Evolutionary conservation across 2,797 vertebrate genomes (phyloP).

Genomic region (Semotilus atromaculatus): DNA sequence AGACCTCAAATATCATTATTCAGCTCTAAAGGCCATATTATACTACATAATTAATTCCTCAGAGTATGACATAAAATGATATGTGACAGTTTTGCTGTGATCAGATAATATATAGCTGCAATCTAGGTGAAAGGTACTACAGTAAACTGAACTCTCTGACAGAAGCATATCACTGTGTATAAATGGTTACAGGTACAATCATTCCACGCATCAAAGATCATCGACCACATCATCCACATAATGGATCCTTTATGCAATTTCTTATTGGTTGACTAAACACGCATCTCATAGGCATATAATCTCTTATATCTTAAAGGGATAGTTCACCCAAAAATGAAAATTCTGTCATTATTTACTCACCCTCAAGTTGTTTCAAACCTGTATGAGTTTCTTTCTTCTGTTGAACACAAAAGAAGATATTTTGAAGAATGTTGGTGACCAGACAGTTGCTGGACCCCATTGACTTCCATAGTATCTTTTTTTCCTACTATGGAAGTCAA

Average conservation of each 20-base stretch:
- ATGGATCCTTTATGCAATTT: not conserved
- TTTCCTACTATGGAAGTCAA: no score
- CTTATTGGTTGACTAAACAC: not conserved
- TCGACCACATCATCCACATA: constrained; percentile 37
- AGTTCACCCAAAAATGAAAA: no score
- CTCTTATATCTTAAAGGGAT: no score
- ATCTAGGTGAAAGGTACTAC: constrained; percentile 27
- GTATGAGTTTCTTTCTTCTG: no score
- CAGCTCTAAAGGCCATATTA: not conserved
- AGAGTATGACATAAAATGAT: not conserved
- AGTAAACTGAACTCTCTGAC: constrained; percentile 25
- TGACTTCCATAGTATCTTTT: no score
- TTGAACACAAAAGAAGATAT: no score
- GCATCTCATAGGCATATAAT: not conserved
- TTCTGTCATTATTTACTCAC: no score
- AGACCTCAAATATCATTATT: not conserved
- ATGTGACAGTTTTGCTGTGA: not conserved
- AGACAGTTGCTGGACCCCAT: no score
- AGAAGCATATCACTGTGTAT: constrained; percentile 6
- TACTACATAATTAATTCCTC: not conserved
- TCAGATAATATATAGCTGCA: not conserved
- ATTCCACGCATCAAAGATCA: constrained; percentile 48
- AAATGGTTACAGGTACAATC: not conserved
- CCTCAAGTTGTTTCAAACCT: no score
- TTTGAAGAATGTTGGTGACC: no score